These are phyloP conservation scores for Sciurus vulgaris DNA, from an alignment of 2,797 vertebrate genomes.

Conservation along the genomic window DNA sequence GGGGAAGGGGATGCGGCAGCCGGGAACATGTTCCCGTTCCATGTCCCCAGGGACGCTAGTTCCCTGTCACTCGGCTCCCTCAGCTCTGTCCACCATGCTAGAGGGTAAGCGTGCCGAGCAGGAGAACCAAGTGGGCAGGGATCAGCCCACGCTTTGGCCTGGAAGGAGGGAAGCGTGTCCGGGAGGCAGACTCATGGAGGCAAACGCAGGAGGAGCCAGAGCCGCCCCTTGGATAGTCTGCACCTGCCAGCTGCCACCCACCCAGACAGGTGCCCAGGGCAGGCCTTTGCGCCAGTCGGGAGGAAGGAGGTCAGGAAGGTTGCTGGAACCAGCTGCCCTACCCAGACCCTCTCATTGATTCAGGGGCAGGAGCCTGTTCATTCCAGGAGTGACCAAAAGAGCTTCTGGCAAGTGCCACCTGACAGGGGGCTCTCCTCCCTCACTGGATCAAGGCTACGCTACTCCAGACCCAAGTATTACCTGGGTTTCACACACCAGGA, in stretches of 20 bases:
- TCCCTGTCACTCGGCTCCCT: background rate
- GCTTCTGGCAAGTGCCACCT: background rate
- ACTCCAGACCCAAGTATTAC: background rate
- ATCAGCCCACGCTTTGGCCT: conserved; percentile 78
- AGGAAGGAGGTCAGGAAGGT: background rate
- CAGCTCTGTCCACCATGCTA: background rate
- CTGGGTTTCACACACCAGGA: background rate
- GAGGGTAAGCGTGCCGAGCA: background rate
- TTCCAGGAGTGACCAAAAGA: background rate
- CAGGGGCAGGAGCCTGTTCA: background rate
- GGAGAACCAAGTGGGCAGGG: background rate
- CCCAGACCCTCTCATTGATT: background rate
- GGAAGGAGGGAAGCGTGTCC: background rate
- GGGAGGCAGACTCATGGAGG: background rate
- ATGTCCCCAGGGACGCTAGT: background rate
- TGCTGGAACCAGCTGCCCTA: background rate
- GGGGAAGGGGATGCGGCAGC: background rate
- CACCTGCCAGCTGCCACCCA: background rate
- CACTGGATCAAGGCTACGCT: background rate
- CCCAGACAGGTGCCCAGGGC: background rate
- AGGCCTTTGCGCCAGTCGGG: background rate
- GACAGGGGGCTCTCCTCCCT: background rate
- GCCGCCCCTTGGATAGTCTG: background rate
- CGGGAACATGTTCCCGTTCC: background rate
- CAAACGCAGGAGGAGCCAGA: background rate